A percentile compares a stretch with the other conserved stretches of the same genome.
Evolutionary conservation across 37 sponge, comb jelly and placozoan genomes (phyloP).

Genomic region (Theonella swinhoei): DNA sequence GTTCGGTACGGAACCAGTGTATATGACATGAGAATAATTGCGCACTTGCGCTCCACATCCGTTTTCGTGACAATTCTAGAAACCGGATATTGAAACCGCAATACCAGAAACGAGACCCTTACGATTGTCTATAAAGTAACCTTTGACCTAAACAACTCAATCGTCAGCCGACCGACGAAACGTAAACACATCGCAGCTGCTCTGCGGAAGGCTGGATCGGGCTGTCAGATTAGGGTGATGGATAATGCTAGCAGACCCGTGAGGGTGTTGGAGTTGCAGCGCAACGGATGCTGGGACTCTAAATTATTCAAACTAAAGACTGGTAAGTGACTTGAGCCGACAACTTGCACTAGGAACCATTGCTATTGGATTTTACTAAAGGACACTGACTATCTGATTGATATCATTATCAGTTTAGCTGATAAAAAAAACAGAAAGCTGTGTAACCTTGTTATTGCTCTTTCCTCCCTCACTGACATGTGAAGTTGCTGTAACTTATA

Average conservation of each 20-base stretch:
- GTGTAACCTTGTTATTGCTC: background rate
- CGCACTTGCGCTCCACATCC: no score
- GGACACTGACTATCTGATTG: background rate
- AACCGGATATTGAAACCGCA: no score
- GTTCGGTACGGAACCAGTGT: no score
- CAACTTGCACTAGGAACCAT: background rate
- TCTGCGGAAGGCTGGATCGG: no score
- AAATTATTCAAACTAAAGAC: slow-evolving; percentile 71
- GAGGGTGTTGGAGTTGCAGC: slow-evolving; percentile 46
- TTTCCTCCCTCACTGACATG: background rate
- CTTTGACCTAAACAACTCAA: no score
- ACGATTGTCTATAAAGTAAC: no score
- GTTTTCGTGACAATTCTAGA: no score
- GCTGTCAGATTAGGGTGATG: no score
- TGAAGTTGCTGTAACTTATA: background rate
- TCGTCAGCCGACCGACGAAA: no score
- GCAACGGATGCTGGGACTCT: slow-evolving; percentile 32
- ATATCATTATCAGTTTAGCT: background rate
- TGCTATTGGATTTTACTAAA: background rate
- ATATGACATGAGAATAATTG: no score
- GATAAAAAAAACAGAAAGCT: background rate
- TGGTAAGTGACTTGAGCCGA: slow-evolving; percentile 17
- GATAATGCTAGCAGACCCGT: slow-evolving; percentile 2
- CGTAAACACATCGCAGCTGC: no score
- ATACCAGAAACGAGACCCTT: no score